These are phyloP conservation scores for Ecliptopera silaceata DNA, from an alignment of 2,888 invertebrate genomes.

Conservation along the genomic window DNA sequence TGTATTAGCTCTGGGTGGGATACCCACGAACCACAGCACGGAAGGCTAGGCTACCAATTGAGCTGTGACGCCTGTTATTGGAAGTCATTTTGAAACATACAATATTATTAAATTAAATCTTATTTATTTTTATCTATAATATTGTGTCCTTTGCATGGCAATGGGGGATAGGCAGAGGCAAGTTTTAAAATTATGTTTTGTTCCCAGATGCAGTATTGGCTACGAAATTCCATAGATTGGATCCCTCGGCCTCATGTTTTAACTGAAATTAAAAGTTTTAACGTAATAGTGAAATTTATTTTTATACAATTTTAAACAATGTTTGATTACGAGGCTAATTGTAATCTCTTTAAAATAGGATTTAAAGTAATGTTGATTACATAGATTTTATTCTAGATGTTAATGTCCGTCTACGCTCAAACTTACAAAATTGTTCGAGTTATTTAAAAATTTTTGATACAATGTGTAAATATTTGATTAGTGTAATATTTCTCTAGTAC, in stretches of 20 bases:
- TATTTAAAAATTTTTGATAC: constrained; percentile 17
- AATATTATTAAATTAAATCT: too few relatives aligned
- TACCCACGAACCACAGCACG: too few relatives aligned
- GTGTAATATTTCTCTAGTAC: constrained; percentile 20
- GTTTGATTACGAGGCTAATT: constrained; percentile 6
- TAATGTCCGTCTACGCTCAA: constrained; percentile 25
- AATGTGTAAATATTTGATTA: constrained; percentile 33
- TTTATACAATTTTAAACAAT: constrained; percentile 26
- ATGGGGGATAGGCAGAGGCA: too few relatives aligned
- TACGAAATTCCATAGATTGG: constrained; percentile 24
- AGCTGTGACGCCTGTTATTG: too few relatives aligned
- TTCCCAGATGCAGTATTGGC: constrained; percentile 44
- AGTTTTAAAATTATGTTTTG: constrained; percentile 5
- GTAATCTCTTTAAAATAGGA: constrained; percentile 15
- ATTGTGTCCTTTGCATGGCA: too few relatives aligned
- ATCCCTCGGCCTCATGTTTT: constrained; percentile 18
- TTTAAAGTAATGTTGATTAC: constrained; percentile 12
- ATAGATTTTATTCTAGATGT: constrained; percentile 10
- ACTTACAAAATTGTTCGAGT: constrained; percentile 5
- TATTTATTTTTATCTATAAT: too few relatives aligned
- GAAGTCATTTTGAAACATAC: too few relatives aligned
- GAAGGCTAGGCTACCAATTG: too few relatives aligned
- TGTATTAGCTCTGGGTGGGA: too few relatives aligned
- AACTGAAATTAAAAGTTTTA: constrained; percentile 21
- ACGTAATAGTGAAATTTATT: constrained; percentile 27